A percentile compares a stretch with the other conserved stretches of the same genome.
phyloP scores from a whole-genome alignment of 1,140 invertebrate species.

The Sycobia sp. region DNA sequence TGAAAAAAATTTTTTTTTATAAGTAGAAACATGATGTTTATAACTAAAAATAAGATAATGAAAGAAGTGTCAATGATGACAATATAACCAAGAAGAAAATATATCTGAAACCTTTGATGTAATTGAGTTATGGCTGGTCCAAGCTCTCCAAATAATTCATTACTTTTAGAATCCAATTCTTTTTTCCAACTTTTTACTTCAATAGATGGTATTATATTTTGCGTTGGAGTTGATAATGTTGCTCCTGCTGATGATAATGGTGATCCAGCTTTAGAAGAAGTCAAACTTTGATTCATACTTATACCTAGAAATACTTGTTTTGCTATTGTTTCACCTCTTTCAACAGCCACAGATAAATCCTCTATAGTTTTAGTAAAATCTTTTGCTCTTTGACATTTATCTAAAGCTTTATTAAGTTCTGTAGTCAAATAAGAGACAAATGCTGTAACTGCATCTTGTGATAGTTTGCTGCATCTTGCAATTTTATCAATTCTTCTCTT shows the following conservation, averaged over 20 bases:
- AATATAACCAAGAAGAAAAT: too few relatives aligned
- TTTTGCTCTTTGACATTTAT: constrained; percentile 60
- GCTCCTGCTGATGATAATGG: neutral
- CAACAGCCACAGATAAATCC: constrained; percentile 52
- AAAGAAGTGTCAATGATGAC: neutral
- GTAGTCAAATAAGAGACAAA: constrained; percentile 67
- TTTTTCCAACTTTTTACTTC: constrained; percentile 53
- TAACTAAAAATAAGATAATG: neutral
- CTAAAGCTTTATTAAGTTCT: constrained; percentile 62
- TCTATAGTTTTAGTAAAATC: constrained; percentile 61
- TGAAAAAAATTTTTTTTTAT: neutral
- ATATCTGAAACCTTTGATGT: constrained; percentile 58
- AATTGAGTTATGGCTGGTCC: constrained; percentile 65
- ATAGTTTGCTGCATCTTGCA: constrained; percentile 68
- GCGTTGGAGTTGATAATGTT: neutral
- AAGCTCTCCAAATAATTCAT: constrained; percentile 56
- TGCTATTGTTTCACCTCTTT: constrained; percentile 48
- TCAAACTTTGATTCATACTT: constrained; percentile 39
- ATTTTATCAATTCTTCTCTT: constrained; percentile 79
- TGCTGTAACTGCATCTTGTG: constrained; percentile 69
- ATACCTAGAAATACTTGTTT: constrained; percentile 45
- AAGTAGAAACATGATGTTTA: constrained; percentile 35
- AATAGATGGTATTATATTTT: constrained; percentile 25
- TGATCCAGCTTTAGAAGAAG: neutral
- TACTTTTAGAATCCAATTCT: constrained; percentile 55